phyloP scores from a whole-genome alignment of 2,113 vertebrate genomes.

The Chionodraco myersi region DNA sequence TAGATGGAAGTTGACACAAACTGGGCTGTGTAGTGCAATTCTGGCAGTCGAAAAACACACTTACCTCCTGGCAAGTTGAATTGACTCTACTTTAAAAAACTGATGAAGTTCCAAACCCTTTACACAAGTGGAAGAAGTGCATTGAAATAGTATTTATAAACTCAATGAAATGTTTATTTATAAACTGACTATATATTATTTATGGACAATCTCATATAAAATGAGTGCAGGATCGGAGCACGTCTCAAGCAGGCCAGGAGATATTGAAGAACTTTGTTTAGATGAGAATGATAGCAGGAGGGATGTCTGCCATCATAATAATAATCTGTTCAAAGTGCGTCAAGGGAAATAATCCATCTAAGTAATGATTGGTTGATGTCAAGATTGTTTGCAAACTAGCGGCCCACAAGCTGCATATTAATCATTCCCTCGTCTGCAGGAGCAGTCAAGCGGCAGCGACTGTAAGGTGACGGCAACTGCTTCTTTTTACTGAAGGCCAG shows the following conservation, averaged over 20 bases:
- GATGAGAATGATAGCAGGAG: not conserved
- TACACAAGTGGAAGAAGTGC: not conserved
- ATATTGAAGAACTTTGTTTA: not conserved
- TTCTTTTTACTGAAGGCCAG: not conserved
- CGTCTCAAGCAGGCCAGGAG: not conserved
- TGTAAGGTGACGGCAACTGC: not conserved
- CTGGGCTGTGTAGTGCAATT: not conserved
- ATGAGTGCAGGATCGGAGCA: not conserved
- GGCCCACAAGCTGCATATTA: not conserved
- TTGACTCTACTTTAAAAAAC: not conserved
- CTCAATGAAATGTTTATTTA: not conserved
- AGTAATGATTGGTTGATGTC: conserved; percentile 9
- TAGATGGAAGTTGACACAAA: not conserved
- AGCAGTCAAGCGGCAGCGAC: not conserved
- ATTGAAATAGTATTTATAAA: not conserved
- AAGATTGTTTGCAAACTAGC: conserved; percentile 26
- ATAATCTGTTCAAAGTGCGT: conserved; percentile 8
- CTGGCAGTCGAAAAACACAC: not conserved
- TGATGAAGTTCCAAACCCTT: too few species aligned
- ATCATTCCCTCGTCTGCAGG: not conserved
- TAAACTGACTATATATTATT: too few species aligned
- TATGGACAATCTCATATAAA: not conserved
- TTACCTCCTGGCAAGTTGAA: not conserved
- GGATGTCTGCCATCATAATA: not conserved
- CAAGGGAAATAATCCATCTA: not conserved